Conservation (phyloP, 2,888 invertebrate genomes). For the Buathra laborator region DNA sequence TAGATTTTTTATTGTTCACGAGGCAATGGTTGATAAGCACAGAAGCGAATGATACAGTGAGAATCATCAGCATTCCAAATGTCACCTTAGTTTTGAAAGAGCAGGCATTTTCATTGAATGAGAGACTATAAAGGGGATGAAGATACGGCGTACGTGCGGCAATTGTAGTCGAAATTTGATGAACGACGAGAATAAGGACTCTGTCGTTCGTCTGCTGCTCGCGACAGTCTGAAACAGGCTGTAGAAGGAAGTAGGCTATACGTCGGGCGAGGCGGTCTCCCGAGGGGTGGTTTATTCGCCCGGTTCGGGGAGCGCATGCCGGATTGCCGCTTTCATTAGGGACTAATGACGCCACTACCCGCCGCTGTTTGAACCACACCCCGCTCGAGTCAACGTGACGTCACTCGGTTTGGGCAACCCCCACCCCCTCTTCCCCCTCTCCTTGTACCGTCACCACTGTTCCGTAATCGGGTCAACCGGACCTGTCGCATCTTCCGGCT, state of each 20-base stretch:
- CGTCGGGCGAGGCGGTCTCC: slow-evolving; percentile 46
- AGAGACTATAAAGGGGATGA: not conserved
- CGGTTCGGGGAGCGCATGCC: slow-evolving; percentile 43
- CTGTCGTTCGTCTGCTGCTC: not conserved
- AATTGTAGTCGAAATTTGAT: slow-evolving; percentile 9
- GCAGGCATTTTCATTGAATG: not conserved
- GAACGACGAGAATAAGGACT: not conserved
- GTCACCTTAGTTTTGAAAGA: not conserved
- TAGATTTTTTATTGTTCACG: not conserved
- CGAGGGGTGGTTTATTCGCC: slow-evolving; percentile 12
- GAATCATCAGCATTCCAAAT: not conserved
- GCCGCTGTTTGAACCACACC: slow-evolving; percentile 57
- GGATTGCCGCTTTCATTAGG: slow-evolving; percentile 69
- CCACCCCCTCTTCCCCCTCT: too few relatives aligned
- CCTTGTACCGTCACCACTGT: slow-evolving; percentile 66
- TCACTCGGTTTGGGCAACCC: slow-evolving; percentile 55
- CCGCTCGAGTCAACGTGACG: slow-evolving; percentile 51
- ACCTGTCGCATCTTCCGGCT: slow-evolving; percentile 52
- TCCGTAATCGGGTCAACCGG: slow-evolving; percentile 75
- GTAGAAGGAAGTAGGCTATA: slow-evolving; percentile 61
- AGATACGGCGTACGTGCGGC: not conserved
- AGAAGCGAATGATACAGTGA: not conserved
- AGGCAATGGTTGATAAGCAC: not conserved
- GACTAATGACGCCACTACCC: slow-evolving; percentile 67
- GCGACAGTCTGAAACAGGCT: slow-evolving; percentile 1